These are phyloP conservation scores for Erpetoichthys calabaricus DNA, from an alignment of 2,797 vertebrate species.

Conservation along the genomic window DNA sequence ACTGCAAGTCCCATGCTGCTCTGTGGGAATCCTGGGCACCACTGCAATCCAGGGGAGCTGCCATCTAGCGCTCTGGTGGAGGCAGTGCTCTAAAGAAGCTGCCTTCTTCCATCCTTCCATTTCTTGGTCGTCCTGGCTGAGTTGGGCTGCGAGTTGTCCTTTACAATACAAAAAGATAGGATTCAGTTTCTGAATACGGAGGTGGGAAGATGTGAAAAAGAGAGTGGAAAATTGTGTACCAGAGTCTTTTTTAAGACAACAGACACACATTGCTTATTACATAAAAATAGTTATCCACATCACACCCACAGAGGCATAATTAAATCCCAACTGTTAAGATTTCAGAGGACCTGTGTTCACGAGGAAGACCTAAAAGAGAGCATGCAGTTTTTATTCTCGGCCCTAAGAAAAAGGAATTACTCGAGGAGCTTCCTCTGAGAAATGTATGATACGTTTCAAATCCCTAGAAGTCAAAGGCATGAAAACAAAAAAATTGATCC, in stretches of 20 bases:
- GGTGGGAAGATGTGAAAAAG: too few species aligned
- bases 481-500: not conserved
- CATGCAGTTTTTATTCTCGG: not conserved
- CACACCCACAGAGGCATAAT: slow-evolving; percentile 4
- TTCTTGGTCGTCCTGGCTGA: too few species aligned
- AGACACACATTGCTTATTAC: slow-evolving; percentile 8
- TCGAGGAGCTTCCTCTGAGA: not conserved
- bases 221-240: too few species aligned
- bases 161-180: not conserved
- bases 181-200: slow-evolving; percentile 11
- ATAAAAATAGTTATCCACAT: slow-evolving; percentile 8
- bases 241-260: slow-evolving; percentile 11
- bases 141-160: too few species aligned
- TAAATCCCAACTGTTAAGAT: slow-evolving; percentile 10
- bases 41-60: too few species aligned
- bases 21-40: too few species aligned
- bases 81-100: too few species aligned
- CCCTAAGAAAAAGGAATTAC: slow-evolving; percentile 2
- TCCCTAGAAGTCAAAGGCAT: not conserved
- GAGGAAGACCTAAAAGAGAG: not conserved
- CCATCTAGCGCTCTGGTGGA: too few species aligned
- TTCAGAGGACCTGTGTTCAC: slow-evolving; percentile 7
- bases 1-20: too few species aligned
- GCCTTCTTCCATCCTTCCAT: too few species aligned
- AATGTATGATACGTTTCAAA: not conserved